Evolutionary conservation across 2,888 invertebrate species (phyloP), one percentile per base, ranked within the genome.

Genomic region (Axea sp.): DNA sequence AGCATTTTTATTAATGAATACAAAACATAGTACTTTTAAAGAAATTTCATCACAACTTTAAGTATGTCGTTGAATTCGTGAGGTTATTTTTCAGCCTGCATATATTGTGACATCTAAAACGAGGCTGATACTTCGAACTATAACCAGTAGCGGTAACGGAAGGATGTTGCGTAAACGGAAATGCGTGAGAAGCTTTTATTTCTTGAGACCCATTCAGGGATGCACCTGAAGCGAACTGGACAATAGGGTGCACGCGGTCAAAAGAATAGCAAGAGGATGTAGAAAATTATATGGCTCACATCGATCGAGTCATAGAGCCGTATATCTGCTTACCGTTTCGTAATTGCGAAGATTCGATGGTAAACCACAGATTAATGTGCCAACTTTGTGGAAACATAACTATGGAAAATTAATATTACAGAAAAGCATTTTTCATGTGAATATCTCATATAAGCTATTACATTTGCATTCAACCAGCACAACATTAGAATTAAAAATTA

Each of bases 141-240:
- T 67, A 72, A 67, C 71, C 71, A 62, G 69, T 74, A 69, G 67
- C 62, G 57, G 68, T 80, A 80, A 83, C 84, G 85, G 85, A 85
- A 85, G 85, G 85, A 85, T 84, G 80, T 85, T 85, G 82, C 84
- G 81, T 80, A 85, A 85, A 78, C 84, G 85, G 85, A 85, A 84
- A 78, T 83, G 83, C 83, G 81, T 81, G 82, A 73, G 78, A 72
- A 55, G 64, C 59, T 77, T 81, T 83, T 83, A 80, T 84, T 83
- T 83, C 80, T 76, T 71, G 67, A 30, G 37, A 62, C 59, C 80
- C 76, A 80, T 83, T 81, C 79, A 81, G 81, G 73, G 77, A 80
- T 83, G 76, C 83, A 84, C 82, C 81, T 84, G 84, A 82, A 71
- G 77, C 68, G 77, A 73, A 72, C 75, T 67, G 77, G 47, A 81